phyloP scores from a whole-genome alignment of 2,888 invertebrate species.

The Patella depressa region DNA sequence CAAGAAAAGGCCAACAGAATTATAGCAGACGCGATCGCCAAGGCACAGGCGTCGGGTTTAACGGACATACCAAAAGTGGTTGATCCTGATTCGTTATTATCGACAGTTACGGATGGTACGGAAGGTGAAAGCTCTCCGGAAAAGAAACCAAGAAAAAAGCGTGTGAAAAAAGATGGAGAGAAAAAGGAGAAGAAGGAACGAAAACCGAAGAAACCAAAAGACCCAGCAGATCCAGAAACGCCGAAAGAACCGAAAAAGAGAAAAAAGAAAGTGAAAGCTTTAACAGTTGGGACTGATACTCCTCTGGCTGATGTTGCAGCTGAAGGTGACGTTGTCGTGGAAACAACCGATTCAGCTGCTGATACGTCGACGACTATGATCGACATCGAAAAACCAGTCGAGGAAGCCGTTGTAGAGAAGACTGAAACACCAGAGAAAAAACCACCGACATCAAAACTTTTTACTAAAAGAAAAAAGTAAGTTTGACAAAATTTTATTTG shows the following conservation, averaged over 20 bases:
- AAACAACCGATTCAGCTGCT: slow-evolving; percentile 21
- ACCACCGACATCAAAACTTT: slow-evolving; percentile 43
- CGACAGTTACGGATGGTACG: slow-evolving; percentile 52
- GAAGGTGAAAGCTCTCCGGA: slow-evolving; percentile 21
- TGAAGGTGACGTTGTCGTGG: slow-evolving; percentile 15
- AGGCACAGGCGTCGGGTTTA: slow-evolving; percentile 53
- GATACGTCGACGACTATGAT: slow-evolving; percentile 23
- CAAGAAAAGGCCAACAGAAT: slow-evolving; percentile 62
- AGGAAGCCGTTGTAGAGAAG: slow-evolving; percentile 32
- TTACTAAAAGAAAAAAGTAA: slow-evolving; percentile 52
- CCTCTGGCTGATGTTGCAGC: slow-evolving; percentile 15
- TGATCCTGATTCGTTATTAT: slow-evolving; percentile 47
- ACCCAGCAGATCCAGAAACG: slow-evolving; percentile 28
- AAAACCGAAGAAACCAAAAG: slow-evolving; percentile 38
- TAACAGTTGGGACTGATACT: slow-evolving; percentile 14
- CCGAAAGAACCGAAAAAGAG: slow-evolving; percentile 42
- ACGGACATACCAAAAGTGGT: slow-evolving; percentile 42
- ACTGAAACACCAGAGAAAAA: slow-evolving; percentile 45
- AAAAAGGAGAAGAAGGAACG: slow-evolving; percentile 37
- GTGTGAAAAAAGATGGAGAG: slow-evolving; percentile 37
- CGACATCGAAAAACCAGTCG: slow-evolving; percentile 18
- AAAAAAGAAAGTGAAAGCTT: slow-evolving; percentile 43
- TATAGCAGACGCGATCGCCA: slow-evolving; percentile 59
- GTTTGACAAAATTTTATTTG: slow-evolving; percentile 8
- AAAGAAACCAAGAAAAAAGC: slow-evolving; percentile 43